Conservation (phyloP, 2,113 vertebrate genomes). For the Fregata magnificens region DNA sequence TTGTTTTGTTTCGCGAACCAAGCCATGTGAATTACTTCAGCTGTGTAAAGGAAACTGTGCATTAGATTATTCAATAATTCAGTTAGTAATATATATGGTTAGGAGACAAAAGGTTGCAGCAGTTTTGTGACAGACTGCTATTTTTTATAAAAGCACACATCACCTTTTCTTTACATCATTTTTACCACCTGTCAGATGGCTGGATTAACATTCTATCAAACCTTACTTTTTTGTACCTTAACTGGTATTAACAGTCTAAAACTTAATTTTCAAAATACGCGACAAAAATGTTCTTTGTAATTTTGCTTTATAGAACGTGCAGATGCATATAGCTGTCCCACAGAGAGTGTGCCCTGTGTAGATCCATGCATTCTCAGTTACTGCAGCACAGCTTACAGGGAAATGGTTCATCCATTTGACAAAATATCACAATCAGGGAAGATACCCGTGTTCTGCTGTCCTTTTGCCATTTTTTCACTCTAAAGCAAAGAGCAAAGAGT, state of each 20-base stretch:
- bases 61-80: not conserved
- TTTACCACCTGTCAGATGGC: not conserved
- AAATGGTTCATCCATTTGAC: not conserved
- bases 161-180: not conserved
- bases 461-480: not conserved
- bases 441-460: not conserved
- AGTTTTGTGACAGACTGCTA: not conserved
- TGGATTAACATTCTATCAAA: not conserved
- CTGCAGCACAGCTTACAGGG: not conserved
- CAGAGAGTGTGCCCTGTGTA: rapidly evolving
- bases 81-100: not conserved
- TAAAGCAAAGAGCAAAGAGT: not conserved
- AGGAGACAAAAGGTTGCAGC: not conserved
- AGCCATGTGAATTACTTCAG: constrained; percentile 42
- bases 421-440: not conserved
- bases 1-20: not conserved
- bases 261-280: not conserved
- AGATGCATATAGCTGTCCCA: not conserved
- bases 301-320: not conserved
- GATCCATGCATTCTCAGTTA: not conserved
- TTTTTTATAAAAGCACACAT: not conserved
- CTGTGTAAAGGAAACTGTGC: not conserved
- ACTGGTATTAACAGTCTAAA: not conserved
- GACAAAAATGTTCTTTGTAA: not conserved
- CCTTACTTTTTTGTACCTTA: not conserved